Evolutionary conservation across 2,797 vertebrate species (phyloP).

Genomic region (Pampus argenteus): DNA sequence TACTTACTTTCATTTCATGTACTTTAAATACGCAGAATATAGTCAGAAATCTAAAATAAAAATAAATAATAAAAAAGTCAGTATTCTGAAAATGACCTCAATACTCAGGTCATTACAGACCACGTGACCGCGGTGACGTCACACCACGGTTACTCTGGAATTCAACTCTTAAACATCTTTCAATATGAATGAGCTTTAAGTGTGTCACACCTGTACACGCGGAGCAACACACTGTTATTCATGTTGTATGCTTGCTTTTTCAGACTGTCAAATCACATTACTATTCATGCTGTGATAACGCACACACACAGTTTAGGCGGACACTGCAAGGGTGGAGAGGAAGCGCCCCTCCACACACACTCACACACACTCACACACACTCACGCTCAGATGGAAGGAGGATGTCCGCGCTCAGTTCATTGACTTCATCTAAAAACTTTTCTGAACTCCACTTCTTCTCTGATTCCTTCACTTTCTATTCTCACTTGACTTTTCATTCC

Average conservation of each 20-base stretch:
- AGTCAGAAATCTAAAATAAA: too few species aligned
- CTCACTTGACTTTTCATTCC: not conserved
- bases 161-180: conserved; percentile 1
- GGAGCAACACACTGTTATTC: not conserved
- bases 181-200: not conserved
- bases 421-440: conserved; percentile 28
- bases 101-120: conserved; percentile 24
- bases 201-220: not conserved
- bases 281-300: conserved; percentile 56
- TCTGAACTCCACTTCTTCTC: conserved; percentile 19
- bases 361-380: conserved; percentile 17
- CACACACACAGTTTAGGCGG: conserved; percentile 20
- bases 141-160: not conserved
- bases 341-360: conserved; percentile 55
- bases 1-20: too few species aligned
- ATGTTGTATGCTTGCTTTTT: too few species aligned
- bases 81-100: too few species aligned
- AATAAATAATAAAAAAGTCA: too few species aligned
- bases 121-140: conserved; percentile 20
- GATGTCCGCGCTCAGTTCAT: conserved; percentile 42
- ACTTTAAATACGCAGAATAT: too few species aligned
- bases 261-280: conserved; percentile 50
- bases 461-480: not conserved
- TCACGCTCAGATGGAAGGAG: conserved; percentile 19
- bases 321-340: conserved; percentile 23